These are phyloP conservation scores for Hirudo medicinalis DNA, from an alignment of 1,140 invertebrate genomes.

Conservation along the genomic window DNA sequence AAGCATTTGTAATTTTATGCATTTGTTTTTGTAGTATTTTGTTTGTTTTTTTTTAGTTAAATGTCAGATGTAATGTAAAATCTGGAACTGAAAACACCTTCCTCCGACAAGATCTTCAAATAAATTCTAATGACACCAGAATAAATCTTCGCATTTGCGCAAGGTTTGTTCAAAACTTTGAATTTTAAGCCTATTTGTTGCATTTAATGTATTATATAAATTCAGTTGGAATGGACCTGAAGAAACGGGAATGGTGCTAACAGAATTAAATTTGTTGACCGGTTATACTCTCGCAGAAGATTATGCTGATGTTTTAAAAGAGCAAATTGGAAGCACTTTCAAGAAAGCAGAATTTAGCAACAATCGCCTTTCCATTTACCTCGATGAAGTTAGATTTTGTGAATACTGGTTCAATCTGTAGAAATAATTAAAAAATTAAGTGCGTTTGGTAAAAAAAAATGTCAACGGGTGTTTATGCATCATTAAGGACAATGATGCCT, in stretches of 20 bases:
- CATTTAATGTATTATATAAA: no score
- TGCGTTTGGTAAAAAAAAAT: no score
- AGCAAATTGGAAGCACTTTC: background rate
- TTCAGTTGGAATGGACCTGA: background rate
- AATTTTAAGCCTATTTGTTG: no score
- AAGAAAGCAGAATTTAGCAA: constrained; percentile 7
- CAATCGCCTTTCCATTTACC: background rate
- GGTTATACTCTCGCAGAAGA: background rate
- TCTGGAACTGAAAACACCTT: background rate
- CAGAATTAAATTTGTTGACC: background rate
- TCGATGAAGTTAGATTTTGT: constrained; percentile 5
- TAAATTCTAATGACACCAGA: background rate
- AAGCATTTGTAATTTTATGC: no score
- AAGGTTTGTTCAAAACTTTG: no score
- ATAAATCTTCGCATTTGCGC: no score
- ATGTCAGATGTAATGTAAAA: background rate
- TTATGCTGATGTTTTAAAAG: background rate
- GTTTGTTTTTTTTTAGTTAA: background rate
- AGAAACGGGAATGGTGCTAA: background rate
- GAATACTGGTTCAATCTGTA: background rate
- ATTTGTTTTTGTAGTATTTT: no score
- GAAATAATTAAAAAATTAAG: background rate
- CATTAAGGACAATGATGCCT: background rate
- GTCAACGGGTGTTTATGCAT: no score
- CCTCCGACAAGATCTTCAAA: background rate